Evolutionary conservation across 2,113 vertebrate species (phyloP), one percentile per base, ranked within the genome.

Genomic region (Trichomycterus rosablanca): DNA sequence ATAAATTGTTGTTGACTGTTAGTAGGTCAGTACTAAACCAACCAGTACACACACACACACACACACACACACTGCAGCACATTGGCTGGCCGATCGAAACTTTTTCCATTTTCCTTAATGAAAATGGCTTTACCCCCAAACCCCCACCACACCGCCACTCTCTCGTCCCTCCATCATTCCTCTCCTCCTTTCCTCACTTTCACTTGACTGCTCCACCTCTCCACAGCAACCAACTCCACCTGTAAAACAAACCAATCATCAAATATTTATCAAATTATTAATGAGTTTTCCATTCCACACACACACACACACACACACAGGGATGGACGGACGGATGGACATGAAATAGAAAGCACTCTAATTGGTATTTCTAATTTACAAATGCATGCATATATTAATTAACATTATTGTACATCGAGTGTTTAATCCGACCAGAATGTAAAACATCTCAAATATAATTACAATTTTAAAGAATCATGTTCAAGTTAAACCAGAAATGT

Each of bases 201-300:
- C 59, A 63, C 59, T 63, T 16, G 9, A 2, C 23, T 14, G 46
- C 46, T 46, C 43, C 8, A 28, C 43, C 14, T 59, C 44, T 2
- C 57, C 3, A 15, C 4, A 1, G 49, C 59, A 43, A 42, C 59
- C 3, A 12, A 43, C 48, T 63, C 59, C 24, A 63, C 16, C 59
- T 52, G 59, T 63, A 63, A 63, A 52, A 46, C 59, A 52, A 63
- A 63, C 59, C 59, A 52, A 20, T 5, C 46, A 63, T 63, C 59
- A 63, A 63, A 63, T 63, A 63, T 63, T 62, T 19, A 63, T 30
- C 48, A 42, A 20, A 40, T 52, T 22, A 51, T 63, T 63, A 63
- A 63, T 63, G 59, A 63, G 59, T 63, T 63, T 63, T 63, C 59
- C 59, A 63, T 20, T 37, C 2, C 15, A 28, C 40, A 12, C 40